Conservation (phyloP, 2,888 invertebrate species). For the Eurytoma adleriae region DNA sequence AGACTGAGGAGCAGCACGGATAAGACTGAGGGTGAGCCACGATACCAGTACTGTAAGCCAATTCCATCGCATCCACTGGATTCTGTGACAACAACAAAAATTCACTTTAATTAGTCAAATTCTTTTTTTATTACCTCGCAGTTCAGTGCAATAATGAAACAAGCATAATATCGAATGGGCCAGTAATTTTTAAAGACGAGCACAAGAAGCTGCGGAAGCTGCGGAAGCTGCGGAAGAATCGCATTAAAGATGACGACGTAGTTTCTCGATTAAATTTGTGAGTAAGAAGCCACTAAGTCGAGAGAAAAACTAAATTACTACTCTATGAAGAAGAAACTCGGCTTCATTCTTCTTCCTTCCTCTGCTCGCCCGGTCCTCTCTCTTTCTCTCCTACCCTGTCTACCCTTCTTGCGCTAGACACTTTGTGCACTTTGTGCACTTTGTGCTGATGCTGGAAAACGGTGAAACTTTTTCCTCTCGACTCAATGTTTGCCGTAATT, state of each 20-base stretch:
- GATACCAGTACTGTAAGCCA: background rate
- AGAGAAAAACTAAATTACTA: constrained; percentile 66
- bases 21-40: background rate
- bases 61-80: constrained; percentile 57
- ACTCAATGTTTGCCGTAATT: constrained; percentile 39
- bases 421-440: constrained; percentile 25
- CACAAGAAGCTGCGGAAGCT: constrained; percentile 39
- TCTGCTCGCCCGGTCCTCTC: background rate
- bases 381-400: constrained; percentile 12
- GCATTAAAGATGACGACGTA: constrained; percentile 67
- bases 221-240: constrained; percentile 56
- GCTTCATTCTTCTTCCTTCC: constrained; percentile 38
- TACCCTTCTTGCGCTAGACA: constrained; percentile 24
- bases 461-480: constrained; percentile 19
- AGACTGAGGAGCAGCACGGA: constrained; percentile 14
- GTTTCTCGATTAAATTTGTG: constrained; percentile 68
- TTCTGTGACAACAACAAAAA: constrained; percentile 54
- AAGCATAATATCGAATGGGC: constrained; percentile 6
- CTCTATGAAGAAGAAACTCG: constrained; percentile 53
- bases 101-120: background rate
- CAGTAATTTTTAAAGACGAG: constrained; percentile 32
- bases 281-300: constrained; percentile 54
- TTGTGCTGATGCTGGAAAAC: constrained; percentile 44
- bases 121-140: background rate
- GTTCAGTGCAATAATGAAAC: background rate